These are phyloP conservation scores for Anorthoa munda DNA, from an alignment of 2,888 invertebrate species.

Conservation along the genomic window DNA sequence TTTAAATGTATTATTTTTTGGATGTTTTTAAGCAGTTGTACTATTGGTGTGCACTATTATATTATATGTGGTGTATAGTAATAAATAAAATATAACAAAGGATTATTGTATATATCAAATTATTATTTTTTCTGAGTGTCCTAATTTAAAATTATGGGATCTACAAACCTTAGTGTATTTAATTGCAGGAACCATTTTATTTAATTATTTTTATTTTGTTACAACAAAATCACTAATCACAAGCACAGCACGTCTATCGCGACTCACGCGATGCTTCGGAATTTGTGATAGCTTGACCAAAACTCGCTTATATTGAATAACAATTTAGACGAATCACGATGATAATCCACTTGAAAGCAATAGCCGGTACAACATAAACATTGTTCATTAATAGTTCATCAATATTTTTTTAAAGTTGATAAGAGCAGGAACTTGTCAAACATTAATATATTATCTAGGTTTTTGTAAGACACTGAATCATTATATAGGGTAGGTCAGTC, in stretches of 20 bases:
- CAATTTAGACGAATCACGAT: constrained; percentile 14
- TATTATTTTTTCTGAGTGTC: too few relatives aligned
- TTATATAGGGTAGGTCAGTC: too few relatives aligned
- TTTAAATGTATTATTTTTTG: too few relatives aligned
- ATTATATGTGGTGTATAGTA: too few relatives aligned
- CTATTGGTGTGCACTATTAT: too few relatives aligned
- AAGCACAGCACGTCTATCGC: constrained; percentile 17
- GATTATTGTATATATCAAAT: too few relatives aligned
- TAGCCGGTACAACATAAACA: neutral
- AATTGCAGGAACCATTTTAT: constrained; percentile 43
- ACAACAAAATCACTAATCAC: neutral
- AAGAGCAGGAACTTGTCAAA: neutral
- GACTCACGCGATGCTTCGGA: constrained; percentile 8
- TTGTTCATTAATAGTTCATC: neutral
- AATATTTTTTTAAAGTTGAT: neutral
- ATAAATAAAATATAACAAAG: too few relatives aligned
- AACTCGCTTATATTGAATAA: constrained; percentile 18
- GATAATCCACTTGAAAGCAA: neutral
- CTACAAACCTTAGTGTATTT: constrained; percentile 47
- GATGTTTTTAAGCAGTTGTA: too few relatives aligned
- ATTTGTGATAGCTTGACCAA: neutral
- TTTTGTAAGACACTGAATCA: too few relatives aligned
- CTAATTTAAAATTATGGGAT: too few relatives aligned
- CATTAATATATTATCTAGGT: too few relatives aligned
- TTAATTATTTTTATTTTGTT: neutral